Evolutionary conservation across 2,113 vertebrate species (phyloP).

Genomic region (Picathartes gymnocephalus): DNA sequence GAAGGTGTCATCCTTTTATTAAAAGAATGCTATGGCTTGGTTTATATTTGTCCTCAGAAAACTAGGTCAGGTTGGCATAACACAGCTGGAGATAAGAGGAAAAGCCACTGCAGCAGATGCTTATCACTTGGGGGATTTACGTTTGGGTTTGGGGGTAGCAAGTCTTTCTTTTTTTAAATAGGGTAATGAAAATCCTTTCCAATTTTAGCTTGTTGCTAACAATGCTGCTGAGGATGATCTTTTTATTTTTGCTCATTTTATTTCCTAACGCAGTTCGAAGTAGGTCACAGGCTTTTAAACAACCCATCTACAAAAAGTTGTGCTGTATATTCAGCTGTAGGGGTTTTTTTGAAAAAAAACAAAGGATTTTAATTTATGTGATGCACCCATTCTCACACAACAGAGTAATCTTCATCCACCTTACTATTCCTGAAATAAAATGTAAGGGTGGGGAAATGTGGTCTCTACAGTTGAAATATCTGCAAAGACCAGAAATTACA

Average conservation of each 20-base stretch:
- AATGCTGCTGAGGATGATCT: neutral
- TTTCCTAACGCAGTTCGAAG: neutral
- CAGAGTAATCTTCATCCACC: neutral
- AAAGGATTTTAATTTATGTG: neutral
- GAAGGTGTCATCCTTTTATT: neutral
- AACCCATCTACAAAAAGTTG: neutral
- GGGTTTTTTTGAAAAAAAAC: neutral
- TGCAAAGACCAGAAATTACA: neutral
- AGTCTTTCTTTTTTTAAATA: neutral
- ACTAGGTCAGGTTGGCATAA: neutral
- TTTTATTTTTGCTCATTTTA: neutral
- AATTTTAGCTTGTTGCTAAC: conserved; percentile 3
- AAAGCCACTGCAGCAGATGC: neutral
- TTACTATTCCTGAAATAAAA: neutral
- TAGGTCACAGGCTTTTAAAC: neutral
- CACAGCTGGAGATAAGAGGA: neutral
- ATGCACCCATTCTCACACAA: neutral
- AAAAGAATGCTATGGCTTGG: neutral
- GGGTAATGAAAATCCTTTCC: neutral
- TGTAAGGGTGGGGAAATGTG: neutral
- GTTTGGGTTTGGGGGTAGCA: neutral
- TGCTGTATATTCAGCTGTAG: neutral
- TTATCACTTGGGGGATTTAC: neutral
- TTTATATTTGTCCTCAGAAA: neutral
- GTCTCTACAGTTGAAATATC: neutral